Conservation (phyloP, 2,113 vertebrate genomes). For the Takifugu flavidus region DNA sequence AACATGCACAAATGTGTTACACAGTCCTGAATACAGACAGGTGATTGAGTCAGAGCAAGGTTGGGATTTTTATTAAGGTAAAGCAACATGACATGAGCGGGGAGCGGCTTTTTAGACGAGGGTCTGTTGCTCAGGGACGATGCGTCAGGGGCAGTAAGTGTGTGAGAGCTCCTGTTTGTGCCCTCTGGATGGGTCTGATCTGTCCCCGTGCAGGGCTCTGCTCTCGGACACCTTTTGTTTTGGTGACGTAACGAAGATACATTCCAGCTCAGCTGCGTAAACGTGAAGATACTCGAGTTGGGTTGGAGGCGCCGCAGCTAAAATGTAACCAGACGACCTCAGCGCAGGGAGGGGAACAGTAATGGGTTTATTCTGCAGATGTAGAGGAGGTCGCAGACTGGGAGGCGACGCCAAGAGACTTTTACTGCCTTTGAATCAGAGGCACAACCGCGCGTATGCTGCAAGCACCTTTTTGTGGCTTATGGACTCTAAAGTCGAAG, state of each 20-base stretch:
- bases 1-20: neutral
- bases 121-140: slow-evolving; percentile 25
- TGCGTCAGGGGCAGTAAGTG: neutral
- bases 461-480: slow-evolving; percentile 5
- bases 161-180: too few relatives aligned
- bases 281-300: neutral
- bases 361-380: too few relatives aligned
- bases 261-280: slow-evolving; percentile 1
- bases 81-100: slow-evolving; percentile 1
- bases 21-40: neutral
- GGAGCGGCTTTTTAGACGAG: slow-evolving; percentile 14
- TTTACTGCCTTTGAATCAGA: neutral
- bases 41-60: slow-evolving; percentile 1
- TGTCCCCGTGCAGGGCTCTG: too few relatives aligned
- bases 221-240: too few relatives aligned
- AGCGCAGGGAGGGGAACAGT: too few relatives aligned
- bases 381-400: neutral
- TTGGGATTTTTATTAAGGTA: neutral
- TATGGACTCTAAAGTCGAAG: neutral
- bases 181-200: too few relatives aligned
- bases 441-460: neutral
- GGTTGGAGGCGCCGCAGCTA: too few relatives aligned
- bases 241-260: neutral
- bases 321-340: too few relatives aligned
- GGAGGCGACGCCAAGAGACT: neutral